A percentile compares a stretch with the other conserved stretches of the same genome.
Evolutionary conservation across 2,888 invertebrate genomes (phyloP).

Genomic region (Lithophane leautieri): DNA sequence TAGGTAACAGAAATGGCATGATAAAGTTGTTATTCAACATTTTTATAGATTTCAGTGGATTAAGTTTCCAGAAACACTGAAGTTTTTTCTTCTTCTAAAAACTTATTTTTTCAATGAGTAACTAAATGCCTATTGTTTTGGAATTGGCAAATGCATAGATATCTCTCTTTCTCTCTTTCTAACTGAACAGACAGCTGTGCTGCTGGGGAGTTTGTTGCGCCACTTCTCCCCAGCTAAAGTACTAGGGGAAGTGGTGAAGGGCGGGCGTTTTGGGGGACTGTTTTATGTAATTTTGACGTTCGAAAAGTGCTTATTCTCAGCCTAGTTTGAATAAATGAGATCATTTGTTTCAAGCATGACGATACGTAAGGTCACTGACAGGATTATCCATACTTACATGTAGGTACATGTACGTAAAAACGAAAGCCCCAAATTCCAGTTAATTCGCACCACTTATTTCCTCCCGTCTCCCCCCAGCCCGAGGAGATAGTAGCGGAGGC

Average conservation of each 20-base stretch:
- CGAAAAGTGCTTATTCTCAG: too few species aligned
- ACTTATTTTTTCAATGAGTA: neutral
- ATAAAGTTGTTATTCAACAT: neutral
- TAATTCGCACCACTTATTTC: too few species aligned
- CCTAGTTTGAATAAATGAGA: too few species aligned
- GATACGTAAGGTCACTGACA: neutral
- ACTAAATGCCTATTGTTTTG: neutral
- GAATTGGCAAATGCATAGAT: neutral
- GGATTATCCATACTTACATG: neutral
- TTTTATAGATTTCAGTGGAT: neutral
- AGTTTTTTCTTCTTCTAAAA: too few species aligned
- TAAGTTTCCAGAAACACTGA: neutral
- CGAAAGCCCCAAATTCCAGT: too few species aligned
- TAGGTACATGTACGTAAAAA: neutral
- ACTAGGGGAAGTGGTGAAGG: too few species aligned
- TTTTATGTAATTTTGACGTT: too few species aligned
- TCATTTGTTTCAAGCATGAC: neutral
- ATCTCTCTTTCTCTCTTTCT: too few species aligned
- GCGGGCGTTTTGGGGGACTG: too few species aligned
- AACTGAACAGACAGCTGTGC: too few species aligned
- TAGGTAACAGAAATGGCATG: neutral
- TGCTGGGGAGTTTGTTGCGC: too few species aligned
- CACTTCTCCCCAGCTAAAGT: too few species aligned
- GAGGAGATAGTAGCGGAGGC: constrained; percentile 91
- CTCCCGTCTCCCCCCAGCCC: constrained; percentile 71